Percentiles rank a stretch among this genome's conserved stretches.
phyloP scores from a whole-genome alignment of 2,797 vertebrate genomes.

The Mormyrops attenuatus region DNA sequence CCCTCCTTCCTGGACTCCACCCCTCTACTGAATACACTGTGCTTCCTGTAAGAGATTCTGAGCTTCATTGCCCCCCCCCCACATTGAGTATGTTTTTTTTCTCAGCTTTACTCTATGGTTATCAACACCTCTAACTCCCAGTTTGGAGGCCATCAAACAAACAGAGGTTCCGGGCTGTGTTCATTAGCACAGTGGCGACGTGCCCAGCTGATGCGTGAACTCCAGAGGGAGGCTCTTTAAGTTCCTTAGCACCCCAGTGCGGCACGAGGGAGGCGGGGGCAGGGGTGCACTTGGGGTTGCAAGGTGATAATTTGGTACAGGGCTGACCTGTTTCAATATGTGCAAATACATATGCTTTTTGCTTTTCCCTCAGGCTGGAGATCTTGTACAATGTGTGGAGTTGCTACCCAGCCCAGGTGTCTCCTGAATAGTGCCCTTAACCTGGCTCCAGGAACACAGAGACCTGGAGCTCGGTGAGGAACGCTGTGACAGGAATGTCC shows the following conservation, averaged over 20 bases:
- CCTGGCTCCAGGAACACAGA: neutral
- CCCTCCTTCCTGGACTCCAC: neutral
- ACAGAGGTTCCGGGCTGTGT: neutral
- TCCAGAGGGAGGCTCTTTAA: neutral
- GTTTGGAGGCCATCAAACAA: neutral
- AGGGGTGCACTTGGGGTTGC: neutral
- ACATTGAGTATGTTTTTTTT: neutral
- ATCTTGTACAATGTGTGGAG: neutral
- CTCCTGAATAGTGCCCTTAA: neutral
- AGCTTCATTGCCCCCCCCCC: neutral
- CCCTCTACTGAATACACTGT: neutral
- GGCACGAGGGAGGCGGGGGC: neutral
- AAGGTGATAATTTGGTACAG: neutral
- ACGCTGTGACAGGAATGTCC: neutral
- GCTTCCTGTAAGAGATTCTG: neutral
- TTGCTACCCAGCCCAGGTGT: neutral
- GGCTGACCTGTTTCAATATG: neutral
- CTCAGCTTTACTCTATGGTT: neutral
- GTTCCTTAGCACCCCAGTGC: neutral
- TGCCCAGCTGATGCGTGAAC: neutral
- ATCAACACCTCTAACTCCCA: neutral
- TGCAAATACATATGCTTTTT: neutral
- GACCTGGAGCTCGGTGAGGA: neutral
- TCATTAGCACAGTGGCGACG: neutral
- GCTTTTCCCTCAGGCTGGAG: neutral